Evolutionary conservation across 2,888 invertebrate species (phyloP), one percentile per base, ranked within the genome.

Genomic region (Lasioglossum villosulum): DNA sequence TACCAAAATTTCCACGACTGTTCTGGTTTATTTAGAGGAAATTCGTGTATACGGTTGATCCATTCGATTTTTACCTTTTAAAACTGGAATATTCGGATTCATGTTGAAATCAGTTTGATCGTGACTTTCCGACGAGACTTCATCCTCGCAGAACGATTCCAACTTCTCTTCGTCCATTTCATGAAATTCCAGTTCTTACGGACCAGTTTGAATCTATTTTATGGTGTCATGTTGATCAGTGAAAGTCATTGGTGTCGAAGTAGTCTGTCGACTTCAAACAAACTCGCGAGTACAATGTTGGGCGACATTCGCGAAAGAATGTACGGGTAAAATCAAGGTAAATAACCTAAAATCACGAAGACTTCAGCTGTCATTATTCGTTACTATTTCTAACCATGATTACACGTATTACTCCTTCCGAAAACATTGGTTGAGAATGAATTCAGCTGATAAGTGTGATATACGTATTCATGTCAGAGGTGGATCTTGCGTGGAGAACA

Each of bases 111-210:
- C 59, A 14, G 16, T 16, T 10, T 74, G 37, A 59, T 81, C 70
- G 10, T 45, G n/a, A 56, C 70, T 66, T 52, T 73, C 66, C 1
- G 45, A 23, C 66, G 37, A n/a, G 14, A 34, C 30, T 27, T 48
- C 68, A 37, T 71, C 75, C 4, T 80, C 30, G 10, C 1, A 34
- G n/a, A 52, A 39, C n/a, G 45, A 56, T 19, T 83, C 75, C 4
- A 75, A 82, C 66, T 72, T 86, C 56, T 74, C 78, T 59, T 83
- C 87, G 34, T 80, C 83, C 90, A 90, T 90, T 45, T 82, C 83
- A 75, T 42, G 75, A 72, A 79, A 75, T 79, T 70, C 75, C 39
- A 74, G 63, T 76, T 75, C 37, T 34, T 48, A 12, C 12, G 72
- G 56, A 71, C 59, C 74, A 68, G 63, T 37, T 70, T 12, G 75